Percentiles rank a stretch among this genome's conserved stretches.
Evolutionary conservation across 2,113 vertebrate genomes (phyloP).

Genomic region (Hoplias malabaricus): DNA sequence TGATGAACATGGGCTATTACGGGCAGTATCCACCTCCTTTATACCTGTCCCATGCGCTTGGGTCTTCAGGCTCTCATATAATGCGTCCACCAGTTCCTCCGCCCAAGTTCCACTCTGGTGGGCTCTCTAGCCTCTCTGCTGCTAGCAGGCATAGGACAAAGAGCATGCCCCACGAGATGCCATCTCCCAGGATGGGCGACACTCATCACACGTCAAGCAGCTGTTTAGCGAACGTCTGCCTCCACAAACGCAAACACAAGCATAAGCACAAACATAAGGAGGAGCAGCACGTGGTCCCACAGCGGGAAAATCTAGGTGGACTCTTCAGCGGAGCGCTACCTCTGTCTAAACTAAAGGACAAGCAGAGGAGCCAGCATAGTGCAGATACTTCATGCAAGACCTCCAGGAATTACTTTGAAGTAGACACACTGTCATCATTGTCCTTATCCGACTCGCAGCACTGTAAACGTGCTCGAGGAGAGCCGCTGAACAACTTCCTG

Average conservation of each 20-base stretch:
- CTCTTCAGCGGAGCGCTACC: conserved; percentile 89
- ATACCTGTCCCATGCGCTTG: conserved; percentile 91
- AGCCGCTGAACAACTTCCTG: conserved; percentile 80
- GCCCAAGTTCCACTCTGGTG: conserved; percentile 89
- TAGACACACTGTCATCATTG: conserved; percentile 84
- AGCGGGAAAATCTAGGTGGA: conserved; percentile 87
- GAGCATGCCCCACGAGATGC: conserved; percentile 78
- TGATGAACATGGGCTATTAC: conserved; percentile 98
- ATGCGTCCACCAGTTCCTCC: conserved; percentile 95
- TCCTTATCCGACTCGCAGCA: conserved; percentile 89
- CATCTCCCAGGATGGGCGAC: conserved; percentile 78
- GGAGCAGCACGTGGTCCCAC: conserved; percentile 82
- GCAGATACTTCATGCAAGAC: conserved; percentile 69
- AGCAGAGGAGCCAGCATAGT: conserved; percentile 82
- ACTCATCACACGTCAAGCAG: conserved; percentile 78
- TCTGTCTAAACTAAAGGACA: conserved; percentile 86
- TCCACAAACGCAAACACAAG: conserved; percentile 98
- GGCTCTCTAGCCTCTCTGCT: conserved; percentile 87
- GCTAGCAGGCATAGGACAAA: conserved; percentile 87
- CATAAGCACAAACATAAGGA: conserved; percentile 99
- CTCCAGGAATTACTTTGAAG: conserved; percentile 86
- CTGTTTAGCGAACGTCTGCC: conserved; percentile 81
- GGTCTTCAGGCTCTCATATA: conserved; percentile 87
- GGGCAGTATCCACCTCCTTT: conserved; percentile 90
- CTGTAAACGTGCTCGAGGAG: conserved; percentile 84